Evolutionary conservation across 2,113 vertebrate genomes (phyloP).

Genomic region (Butastur rufipennis): DNA sequence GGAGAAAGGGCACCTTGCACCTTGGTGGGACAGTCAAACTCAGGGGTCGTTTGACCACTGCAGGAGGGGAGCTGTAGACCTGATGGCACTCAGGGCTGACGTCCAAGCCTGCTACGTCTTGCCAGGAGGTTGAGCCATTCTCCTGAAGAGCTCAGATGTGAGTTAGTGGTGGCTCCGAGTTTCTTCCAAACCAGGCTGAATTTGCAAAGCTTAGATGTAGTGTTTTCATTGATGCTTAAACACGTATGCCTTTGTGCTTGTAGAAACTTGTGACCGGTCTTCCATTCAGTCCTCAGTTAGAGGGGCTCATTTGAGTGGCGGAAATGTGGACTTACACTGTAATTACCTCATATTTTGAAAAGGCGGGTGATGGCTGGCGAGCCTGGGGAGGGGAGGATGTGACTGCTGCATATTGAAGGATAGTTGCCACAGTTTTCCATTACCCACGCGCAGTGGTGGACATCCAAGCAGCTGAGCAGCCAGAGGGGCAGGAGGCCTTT

Average conservation of each 20-base stretch:
- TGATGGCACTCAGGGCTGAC: background rate
- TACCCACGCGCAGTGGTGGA: background rate
- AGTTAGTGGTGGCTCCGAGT: background rate
- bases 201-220: background rate
- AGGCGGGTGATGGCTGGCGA: rapidly evolving
- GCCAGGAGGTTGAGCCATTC: background rate
- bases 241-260: background rate
- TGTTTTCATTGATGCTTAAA: background rate
- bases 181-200: background rate
- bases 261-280: background rate
- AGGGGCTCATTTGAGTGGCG: background rate
- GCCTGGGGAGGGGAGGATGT: background rate
- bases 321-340: background rate
- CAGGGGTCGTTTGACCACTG: background rate
- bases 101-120: background rate
- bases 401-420: background rate
- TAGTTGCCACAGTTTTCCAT: background rate
- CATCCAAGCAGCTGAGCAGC: background rate
- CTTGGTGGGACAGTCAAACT: background rate
- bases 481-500: background rate
- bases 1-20: background rate
- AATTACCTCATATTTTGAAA: background rate
- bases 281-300: background rate
- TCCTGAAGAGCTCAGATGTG: background rate
- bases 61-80: background rate